A percentile compares a stretch with the other conserved stretches of the same genome.
Conservation (phyloP, 2,113 vertebrate genomes). For the Hippocampus zosterae region DNA sequence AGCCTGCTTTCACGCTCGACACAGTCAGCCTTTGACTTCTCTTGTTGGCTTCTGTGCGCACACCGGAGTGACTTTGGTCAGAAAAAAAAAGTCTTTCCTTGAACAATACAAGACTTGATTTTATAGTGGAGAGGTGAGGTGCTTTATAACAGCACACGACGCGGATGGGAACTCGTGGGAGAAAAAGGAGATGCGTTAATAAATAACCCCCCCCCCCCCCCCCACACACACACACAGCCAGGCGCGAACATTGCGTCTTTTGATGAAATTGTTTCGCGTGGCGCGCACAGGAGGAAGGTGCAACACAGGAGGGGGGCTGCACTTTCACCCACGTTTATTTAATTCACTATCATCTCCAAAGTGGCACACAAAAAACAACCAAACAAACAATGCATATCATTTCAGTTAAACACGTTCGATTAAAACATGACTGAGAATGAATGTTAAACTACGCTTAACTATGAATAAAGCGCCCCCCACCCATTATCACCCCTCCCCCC, state of each 20-base stretch:
- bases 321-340: neutral
- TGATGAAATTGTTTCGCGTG: slow-evolving; percentile 97
- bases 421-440: neutral
- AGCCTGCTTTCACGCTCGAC: slow-evolving; percentile 77
- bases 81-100: slow-evolving; percentile 50
- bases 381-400: too few species aligned
- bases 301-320: neutral
- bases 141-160: slow-evolving; percentile 78
- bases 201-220: slow-evolving; percentile 79
- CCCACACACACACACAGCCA: slow-evolving; percentile 75
- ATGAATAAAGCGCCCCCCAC: neutral
- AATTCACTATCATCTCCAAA: neutral
- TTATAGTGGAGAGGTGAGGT: slow-evolving; percentile 81
- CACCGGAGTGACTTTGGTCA: slow-evolving; percentile 72
- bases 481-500: too few species aligned
- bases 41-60: slow-evolving; percentile 81
- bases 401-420: neutral
- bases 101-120: slow-evolving; percentile 79
- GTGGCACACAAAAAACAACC: neutral
- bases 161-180: slow-evolving; percentile 88
- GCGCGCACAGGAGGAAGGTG: slow-evolving; percentile 58
- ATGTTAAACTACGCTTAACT: too few species aligned
- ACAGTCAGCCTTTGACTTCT: slow-evolving; percentile 55
- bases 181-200: slow-evolving; percentile 93
- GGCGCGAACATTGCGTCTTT: slow-evolving; percentile 85